Evolutionary conservation across 2,888 invertebrate species (phyloP), one percentile per base, ranked within the genome.

Genomic region (Melikaiella ostensackeni): DNA sequence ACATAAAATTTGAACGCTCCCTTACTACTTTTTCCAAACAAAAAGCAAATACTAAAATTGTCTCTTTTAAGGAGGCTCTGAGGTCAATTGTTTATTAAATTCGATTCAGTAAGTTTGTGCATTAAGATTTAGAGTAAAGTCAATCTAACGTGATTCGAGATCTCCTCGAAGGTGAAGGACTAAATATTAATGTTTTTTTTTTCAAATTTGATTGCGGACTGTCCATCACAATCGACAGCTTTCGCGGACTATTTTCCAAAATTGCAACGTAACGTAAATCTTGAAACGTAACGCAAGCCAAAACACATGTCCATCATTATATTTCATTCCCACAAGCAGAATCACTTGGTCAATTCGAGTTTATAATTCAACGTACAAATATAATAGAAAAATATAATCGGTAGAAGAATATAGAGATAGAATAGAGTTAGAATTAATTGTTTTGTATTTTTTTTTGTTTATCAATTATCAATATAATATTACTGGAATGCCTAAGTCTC

Each of bases 351-450:
- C 89, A 86, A 86, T 89, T 89, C 88, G 86, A 89, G 88, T 89
- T 89, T 90, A 90, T 86, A 90, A 90, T 90, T 90, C 87, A 91
- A 91, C 91, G 90, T 91, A 91, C 90, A 91, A 91, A 91, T 91
- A 88, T 89, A 91, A 91, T 91, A 91, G 91, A 91, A 91, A 91
- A 91, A 91, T 91, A 91, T 91, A 91, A 90, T 91, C 86, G 88
- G 89, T 91, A 90, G 90, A 91, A 91, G 90, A 90, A 91, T 89
- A 89, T 90, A 91, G 90, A 90, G 90, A 90, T 91, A 90, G 89
- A 89, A 87, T 88, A 90, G 89, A 89, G 91, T 89, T 90, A 89
- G 88, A 89, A 88, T 90, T 86, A 89, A 89, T 90, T 87, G 83
- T 85, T 86, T 83, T 83, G 83, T 85, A 80, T 80, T 82, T 66